Base-by-base conservation (phyloP, 2,888 invertebrate species). In the Acleris literana region DNA sequence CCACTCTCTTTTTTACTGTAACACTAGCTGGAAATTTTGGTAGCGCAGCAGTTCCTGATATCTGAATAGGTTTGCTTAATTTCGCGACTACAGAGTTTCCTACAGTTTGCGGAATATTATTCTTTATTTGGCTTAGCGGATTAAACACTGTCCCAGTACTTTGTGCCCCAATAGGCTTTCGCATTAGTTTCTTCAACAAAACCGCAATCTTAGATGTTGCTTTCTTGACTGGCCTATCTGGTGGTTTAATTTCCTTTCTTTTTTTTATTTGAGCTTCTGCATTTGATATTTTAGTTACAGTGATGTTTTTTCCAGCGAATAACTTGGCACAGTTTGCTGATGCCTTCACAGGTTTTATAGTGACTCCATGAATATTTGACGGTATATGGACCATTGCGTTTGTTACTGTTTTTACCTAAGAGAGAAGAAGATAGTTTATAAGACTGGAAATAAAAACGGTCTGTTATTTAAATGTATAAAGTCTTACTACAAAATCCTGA, bases 381-480 rank as follows among this genome's bases (percentile, higher is more conserved):
- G 91, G 92, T 69, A 92, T 89, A 67, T 85, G 85, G 18, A 91
- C 90, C 91, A 90, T 92, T n/a, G 86, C 86, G 80, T 90, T 87
- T 55, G 78, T 81, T 54, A 74, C 65, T 5, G 83, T 77, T 78
- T 88, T 90, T 68, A 73, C 80, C 91, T 91, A 81, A 69, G 88
- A 79, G 52, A 56, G 4, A 39, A 25, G 25, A 9, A 39, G 39
- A 39, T 39, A 39, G 4, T 39, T 39, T 4, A 39, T 4, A 39
- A 13, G 0, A 13, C 39, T 39, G 39, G 33, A 39, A 39, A n/a
- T 46, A 46, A 25, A 56, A 18, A 51, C 52, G 39, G 39, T 39
- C 4, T 39, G 13, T 13, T 11, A 13, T 39, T 39, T 39, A 39
- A 13, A 13, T 33, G 9, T 33, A 29, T 25, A 7, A 5, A 6